Evolutionary conservation across 2,888 invertebrate species (phyloP).

Genomic region (Melangyna quadrimaculata): DNA sequence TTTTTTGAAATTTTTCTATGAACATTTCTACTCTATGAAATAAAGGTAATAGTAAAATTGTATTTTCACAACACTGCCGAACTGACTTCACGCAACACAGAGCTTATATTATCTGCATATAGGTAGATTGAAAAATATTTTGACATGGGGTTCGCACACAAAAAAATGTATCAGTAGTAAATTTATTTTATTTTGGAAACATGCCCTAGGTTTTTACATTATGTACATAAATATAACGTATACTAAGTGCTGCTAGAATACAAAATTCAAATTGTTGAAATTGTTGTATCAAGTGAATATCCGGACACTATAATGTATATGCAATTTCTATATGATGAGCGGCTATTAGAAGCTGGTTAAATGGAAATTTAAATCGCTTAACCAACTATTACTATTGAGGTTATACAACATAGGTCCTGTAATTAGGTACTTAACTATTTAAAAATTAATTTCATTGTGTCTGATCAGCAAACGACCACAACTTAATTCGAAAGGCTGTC

Average conservation of each 20-base stretch:
- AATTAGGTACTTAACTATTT: neutral
- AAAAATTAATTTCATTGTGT: slow-evolving; percentile 15
- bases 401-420: neutral
- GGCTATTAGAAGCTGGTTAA: neutral
- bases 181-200: neutral
- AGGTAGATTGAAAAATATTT: slow-evolving; percentile 12
- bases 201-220: neutral
- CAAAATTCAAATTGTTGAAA: neutral
- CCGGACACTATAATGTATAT: neutral
- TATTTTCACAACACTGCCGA: neutral
- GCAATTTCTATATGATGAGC: neutral
- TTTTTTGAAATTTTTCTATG: too few species aligned
- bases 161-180: neutral
- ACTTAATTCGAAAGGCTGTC: neutral
- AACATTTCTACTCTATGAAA: neutral
- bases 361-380: slow-evolving; percentile 22
- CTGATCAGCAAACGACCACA: neutral
- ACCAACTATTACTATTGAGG: slow-evolving; percentile 20
- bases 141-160: slow-evolving; percentile 15
- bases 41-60: neutral
- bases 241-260: neutral
- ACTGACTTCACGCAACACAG: neutral
- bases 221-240: too few species aligned
- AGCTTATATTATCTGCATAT: neutral
- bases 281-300: neutral